These are phyloP conservation scores for Masnerella sp. DNA, from an alignment of 2,888 invertebrate species.

Conservation along the genomic window DNA sequence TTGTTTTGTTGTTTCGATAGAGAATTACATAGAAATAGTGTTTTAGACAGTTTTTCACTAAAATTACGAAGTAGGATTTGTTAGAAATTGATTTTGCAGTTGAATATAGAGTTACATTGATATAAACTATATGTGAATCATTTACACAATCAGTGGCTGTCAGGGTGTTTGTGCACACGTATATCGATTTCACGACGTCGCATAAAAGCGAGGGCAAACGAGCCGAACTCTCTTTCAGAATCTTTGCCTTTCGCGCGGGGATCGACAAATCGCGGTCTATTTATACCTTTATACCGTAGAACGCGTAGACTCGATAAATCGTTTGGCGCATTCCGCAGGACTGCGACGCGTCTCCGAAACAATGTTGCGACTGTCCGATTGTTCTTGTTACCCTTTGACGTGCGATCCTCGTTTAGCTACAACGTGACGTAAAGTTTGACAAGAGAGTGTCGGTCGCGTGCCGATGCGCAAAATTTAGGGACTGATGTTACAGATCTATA, in stretches of 20 bases:
- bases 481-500: conserved; percentile 65
- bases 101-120: too few relatives aligned
- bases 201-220: conserved; percentile 44
- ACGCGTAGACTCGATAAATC: conserved; percentile 39
- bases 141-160: too few relatives aligned
- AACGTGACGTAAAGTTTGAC: conserved; percentile 12
- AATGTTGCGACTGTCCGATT: conserved; percentile 45
- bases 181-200: conserved; percentile 38
- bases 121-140: too few relatives aligned
- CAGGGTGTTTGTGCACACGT: conserved; percentile 13
- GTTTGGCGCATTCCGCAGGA: conserved; percentile 37
- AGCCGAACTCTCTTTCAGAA: conserved; percentile 38
- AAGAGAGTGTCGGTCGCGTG: conserved; percentile 21
- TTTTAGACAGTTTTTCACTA: too few relatives aligned
- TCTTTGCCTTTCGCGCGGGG: conserved; percentile 54
- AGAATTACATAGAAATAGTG: too few relatives aligned
- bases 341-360: conserved; percentile 21
- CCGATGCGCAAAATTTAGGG: conserved; percentile 60
- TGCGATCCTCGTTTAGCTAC: conserved; percentile 47
- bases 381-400: conserved; percentile 57
- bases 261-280: conserved; percentile 47
- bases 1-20: too few relatives aligned
- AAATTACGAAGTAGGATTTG: too few relatives aligned
- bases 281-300: conserved; percentile 57
- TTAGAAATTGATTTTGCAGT: too few relatives aligned